Evolutionary conservation across 2,113 vertebrate genomes (phyloP).

Genomic region (Gulo gulo): DNA sequence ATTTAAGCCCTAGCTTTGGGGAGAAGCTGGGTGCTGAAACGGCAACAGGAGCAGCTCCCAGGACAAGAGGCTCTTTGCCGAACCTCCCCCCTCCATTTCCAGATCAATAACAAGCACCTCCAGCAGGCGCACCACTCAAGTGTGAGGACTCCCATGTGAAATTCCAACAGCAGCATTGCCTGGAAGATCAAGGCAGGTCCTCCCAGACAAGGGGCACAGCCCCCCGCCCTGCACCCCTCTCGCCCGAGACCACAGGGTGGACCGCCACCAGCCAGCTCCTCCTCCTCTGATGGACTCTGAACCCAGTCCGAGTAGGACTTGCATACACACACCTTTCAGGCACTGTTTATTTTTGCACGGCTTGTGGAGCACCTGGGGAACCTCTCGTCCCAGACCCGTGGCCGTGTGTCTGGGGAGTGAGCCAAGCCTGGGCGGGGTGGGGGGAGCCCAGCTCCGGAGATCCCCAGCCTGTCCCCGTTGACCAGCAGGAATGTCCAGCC

Average conservation of each 20-base stretch:
- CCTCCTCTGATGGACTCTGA: background rate
- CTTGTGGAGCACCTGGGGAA: background rate
- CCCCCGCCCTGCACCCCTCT: background rate
- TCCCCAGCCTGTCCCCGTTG: background rate
- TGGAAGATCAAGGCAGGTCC: background rate
- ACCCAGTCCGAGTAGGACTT: background rate
- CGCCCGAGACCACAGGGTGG: background rate
- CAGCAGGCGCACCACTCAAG: background rate
- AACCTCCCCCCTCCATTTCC: background rate
- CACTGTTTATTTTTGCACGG: constrained; percentile 64
- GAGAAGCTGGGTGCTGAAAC: too few species aligned
- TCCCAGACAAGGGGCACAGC: too few species aligned
- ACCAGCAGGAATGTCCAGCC: background rate
- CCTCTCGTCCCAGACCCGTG: background rate
- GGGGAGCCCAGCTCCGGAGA: background rate
- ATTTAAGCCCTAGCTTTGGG: background rate
- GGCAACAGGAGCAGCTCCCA: background rate
- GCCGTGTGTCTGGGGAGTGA: background rate
- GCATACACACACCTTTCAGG: background rate
- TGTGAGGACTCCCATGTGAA: background rate
- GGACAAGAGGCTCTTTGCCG: background rate
- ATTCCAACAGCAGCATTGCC: background rate
- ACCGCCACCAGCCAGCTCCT: background rate
- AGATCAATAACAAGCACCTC: background rate
- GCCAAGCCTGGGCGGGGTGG: background rate